phyloP scores from a whole-genome alignment of 2,113 vertebrate species.

The Ascaphus truei region DNA sequence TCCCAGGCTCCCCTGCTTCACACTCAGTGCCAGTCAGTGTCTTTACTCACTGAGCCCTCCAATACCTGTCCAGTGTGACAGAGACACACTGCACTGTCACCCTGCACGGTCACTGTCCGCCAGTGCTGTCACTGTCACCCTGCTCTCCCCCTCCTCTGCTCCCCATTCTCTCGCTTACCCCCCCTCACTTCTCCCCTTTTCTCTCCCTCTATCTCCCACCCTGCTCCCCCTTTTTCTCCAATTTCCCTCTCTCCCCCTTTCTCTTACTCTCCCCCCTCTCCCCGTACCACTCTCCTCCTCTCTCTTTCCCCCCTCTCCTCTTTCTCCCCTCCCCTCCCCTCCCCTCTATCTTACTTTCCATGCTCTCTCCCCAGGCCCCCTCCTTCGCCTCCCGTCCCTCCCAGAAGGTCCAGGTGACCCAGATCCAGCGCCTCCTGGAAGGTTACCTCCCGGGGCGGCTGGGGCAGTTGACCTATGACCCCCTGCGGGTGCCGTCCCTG shows the following conservation, averaged over 20 bases:
- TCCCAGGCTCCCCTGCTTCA: too few species aligned
- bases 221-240: background rate
- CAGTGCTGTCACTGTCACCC: too few species aligned
- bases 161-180: too few species aligned
- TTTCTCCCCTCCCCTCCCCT: background rate
- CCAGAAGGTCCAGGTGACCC: constrained; percentile 5
- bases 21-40: too few species aligned
- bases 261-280: background rate
- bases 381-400: constrained; percentile 10
- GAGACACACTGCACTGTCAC: background rate
- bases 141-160: too few species aligned
- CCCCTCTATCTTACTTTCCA: background rate
- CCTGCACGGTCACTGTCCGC: too few species aligned
- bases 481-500: background rate
- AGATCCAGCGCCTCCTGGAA: background rate
- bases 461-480: background rate
- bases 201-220: background rate
- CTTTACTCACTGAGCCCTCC: too few species aligned
- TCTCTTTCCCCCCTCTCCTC: background rate
- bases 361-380: background rate
- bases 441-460: background rate
- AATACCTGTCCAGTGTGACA: too few species aligned
- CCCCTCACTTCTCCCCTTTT: too few species aligned
- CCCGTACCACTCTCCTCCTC: too few species aligned
- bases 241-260: background rate